Base-by-base conservation (phyloP, 2,113 vertebrate species). In the Aleadryas rufinucha region DNA sequence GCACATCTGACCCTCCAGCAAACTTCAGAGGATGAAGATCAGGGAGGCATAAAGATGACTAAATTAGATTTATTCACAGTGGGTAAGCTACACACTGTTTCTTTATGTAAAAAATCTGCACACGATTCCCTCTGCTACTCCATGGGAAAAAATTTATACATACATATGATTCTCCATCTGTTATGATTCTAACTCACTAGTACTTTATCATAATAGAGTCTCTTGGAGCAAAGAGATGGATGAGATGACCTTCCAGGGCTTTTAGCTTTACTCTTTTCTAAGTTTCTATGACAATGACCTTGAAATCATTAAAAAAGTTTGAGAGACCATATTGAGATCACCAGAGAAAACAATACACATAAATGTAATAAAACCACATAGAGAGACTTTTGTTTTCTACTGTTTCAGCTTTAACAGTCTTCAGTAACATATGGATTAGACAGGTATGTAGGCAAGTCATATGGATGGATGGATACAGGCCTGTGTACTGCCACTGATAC, bases 41-140 rank as follows among this genome's bases (percentile, higher is more conserved):
- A 91, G 81, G 90, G 92, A 97, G 92, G 96, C 95, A 96, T 94
- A 97, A 96, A 98, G 97, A 97, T 56, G 39, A 82, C 89, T 97
- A 97, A 98, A 97, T 98, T 97, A 95, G 97, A 97, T 97, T 97
- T 97, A 97, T 97, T 97, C 97, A 97, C 97, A 97, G 94, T 95
- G 97, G 93, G 95, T 96, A 94, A 94, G 96, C 94, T 93, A 84
- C 70, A 95, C 57, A 91, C 87, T 96, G 95, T 89, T 97, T 96
- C 95, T 97, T 97, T 97, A 97, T 98, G 96, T 95, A 95, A 97
- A 97, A 97, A 97, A 96, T 97, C 95, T 97, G 96, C 89, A 96
- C 90, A 84, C 14, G 60, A 96, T 93, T 95, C 84, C 79, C 76
- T 89, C 61, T 77, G 35, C 89, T 94, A 60, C 21, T 92, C 69